Evolutionary conservation across 2,113 vertebrate genomes (phyloP).

Genomic region (Phainopepla nitens): DNA sequence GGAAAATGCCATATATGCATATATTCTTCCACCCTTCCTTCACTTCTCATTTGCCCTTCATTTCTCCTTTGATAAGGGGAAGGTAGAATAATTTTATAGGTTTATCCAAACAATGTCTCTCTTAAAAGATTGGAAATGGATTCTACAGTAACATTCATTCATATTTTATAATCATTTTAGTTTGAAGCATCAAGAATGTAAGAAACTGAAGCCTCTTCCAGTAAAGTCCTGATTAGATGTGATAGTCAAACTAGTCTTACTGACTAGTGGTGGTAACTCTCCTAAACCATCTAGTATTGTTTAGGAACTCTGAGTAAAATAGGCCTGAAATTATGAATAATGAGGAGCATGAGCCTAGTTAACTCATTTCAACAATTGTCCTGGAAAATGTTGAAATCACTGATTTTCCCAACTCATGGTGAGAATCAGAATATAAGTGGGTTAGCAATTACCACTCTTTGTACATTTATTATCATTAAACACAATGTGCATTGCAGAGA

Average conservation of each 20-base stretch:
- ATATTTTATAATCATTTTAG: background rate
- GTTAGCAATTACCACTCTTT: background rate
- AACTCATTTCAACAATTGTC: background rate
- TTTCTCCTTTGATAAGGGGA: background rate
- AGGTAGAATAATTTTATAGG: background rate
- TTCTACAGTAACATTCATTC: background rate
- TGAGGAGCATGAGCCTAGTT: background rate
- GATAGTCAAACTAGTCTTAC: background rate
- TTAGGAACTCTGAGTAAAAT: background rate
- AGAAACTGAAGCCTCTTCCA: background rate
- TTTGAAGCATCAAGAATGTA: background rate
- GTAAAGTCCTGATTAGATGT: background rate
- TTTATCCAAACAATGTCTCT: background rate
- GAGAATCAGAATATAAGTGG: background rate
- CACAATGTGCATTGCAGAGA: background rate
- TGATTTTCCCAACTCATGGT: background rate
- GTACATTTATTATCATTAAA: background rate
- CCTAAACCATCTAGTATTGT: background rate
- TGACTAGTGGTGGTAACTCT: accelerated
- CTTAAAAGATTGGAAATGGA: background rate
- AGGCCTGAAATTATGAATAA: background rate
- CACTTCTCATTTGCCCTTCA: background rate
- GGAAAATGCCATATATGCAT: background rate
- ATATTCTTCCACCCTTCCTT: background rate
- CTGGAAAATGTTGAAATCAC: background rate